Conservation (phyloP, 1,140 invertebrate species). For the Cyclina sinensis region DNA sequence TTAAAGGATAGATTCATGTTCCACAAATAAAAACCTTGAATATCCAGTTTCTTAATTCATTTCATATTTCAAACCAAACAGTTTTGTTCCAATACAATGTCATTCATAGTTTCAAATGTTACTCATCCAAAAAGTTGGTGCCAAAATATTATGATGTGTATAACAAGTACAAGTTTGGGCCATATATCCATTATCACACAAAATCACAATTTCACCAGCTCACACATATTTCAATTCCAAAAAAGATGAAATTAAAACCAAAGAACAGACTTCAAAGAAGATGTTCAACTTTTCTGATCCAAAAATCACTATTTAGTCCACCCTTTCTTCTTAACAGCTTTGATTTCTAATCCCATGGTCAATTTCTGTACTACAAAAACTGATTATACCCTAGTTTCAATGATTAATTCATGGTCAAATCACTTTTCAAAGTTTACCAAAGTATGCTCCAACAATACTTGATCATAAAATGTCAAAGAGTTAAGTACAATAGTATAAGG, state of each 20-base stretch:
- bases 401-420: neutral
- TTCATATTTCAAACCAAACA: too few relatives aligned
- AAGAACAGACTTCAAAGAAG: too few relatives aligned
- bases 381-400: conserved; percentile 5
- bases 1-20: neutral
- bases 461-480: conserved; percentile 31
- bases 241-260: too few relatives aligned
- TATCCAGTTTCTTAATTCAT: too few relatives aligned
- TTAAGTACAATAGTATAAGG: neutral
- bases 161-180: conserved; percentile 9
- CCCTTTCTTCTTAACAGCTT: neutral
- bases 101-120: too few relatives aligned
- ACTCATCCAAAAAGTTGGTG: conserved; percentile 27
- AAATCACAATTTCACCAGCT: neutral
- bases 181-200: conserved; percentile 53
- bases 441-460: conserved; percentile 22
- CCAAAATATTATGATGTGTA: conserved; percentile 39
- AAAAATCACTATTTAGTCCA: too few relatives aligned
- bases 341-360: conserved; percentile 1
- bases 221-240: too few relatives aligned
- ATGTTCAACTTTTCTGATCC: too few relatives aligned
- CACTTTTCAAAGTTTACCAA: conserved; percentile 10
- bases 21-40: neutral
- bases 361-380: neutral
- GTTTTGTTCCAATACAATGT: too few relatives aligned